A percentile compares a stretch with the other conserved stretches of the same genome.
Conservation (phyloP, 2,113 vertebrate species). For the Platycercus adscitus region DNA sequence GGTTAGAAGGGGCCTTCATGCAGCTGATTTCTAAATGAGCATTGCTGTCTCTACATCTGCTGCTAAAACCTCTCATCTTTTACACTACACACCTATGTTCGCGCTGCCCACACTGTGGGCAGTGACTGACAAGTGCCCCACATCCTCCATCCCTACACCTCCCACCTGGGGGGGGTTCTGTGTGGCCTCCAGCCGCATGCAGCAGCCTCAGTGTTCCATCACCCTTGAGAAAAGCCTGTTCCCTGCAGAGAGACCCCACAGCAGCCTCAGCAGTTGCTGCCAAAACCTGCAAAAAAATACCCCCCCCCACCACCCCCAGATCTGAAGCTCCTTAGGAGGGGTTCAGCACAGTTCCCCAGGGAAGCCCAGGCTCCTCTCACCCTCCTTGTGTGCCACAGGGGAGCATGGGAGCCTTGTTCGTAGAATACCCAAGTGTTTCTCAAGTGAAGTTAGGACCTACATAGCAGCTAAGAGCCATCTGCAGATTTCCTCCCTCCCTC, state of each 20-base stretch:
- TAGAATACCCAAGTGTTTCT: neutral
- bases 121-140: neutral
- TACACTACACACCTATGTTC: neutral
- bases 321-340: neutral
- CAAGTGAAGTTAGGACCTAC: neutral
- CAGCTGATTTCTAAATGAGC: neutral
- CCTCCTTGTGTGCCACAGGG: neutral
- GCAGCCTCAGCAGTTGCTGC: neutral
- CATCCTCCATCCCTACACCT: neutral
- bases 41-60: neutral
- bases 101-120: accelerated
- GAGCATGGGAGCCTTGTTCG: neutral
- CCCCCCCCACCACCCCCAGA: accelerated
- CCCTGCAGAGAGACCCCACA: neutral
- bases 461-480: neutral
- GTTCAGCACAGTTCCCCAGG: accelerated
- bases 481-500: constrained; percentile 9
- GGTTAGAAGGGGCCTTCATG: neutral
- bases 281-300: neutral
- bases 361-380: accelerated
- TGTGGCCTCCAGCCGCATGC: neutral
- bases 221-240: neutral
- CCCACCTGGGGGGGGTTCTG: too few species aligned
- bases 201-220: neutral
- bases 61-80: neutral